Evolutionary conservation across 2,888 invertebrate genomes (phyloP), one percentile per base, ranked within the genome.

Genomic region (Buathra laborator): DNA sequence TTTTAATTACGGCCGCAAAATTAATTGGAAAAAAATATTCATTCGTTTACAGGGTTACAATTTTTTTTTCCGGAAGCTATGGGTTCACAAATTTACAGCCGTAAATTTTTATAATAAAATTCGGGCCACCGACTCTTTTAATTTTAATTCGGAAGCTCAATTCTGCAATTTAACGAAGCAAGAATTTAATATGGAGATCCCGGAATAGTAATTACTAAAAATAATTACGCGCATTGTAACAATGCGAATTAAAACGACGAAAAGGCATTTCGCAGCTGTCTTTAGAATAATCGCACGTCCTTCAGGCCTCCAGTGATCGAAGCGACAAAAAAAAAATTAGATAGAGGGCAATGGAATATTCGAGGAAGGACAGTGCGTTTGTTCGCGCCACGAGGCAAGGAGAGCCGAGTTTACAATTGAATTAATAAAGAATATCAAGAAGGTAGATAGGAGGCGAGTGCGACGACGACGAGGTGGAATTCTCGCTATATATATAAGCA

Each of bases 371-470:
- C 51, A 12, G 24, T 37, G 44, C 24, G 43, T 72, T 83, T 67
- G 53, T 72, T 66, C 67, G 67, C 67, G 67, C 59, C 46, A 5
- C 14, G 10, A 68, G 43, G 56, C 72, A 14, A 68, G 72, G 59
- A 78, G 72, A 32, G 43, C 51, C 70, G 70, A 82, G 74, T 82
- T 85, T 80, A 53, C 79, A 85, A 87, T 85, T 84, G 84, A 81
- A 87, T 87, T 85, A 85, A 85, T 87, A 84, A 87, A 80, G 82
- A 87, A 87, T 84, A 77, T 80, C 71, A 75, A 43, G 80, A 66
- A 77, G 62, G 64, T 59, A 32, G 68, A 70, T 37, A 37, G 37
- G n/a, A 53, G 16, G 16, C 37, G 71, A 71, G 51, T 67, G 19
- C 67, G 10, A 53, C 29, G 78, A 70, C n/a, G 43, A 14, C 9